Conservation (phyloP, 2,797 vertebrate species). For the Hafferia zeledoni region DNA sequence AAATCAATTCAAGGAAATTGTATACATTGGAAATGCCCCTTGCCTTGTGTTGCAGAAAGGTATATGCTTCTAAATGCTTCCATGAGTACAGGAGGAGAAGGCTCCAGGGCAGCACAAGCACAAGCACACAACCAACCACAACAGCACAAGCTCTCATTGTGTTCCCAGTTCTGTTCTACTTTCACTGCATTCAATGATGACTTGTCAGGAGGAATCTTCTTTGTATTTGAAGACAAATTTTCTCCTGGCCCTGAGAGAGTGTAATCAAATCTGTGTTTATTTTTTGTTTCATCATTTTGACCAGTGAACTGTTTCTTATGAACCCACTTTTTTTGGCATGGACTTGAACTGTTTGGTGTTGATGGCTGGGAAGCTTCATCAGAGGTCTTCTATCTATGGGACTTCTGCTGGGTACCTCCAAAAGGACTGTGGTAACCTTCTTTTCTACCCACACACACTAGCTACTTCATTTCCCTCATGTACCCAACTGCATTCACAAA, state of each 20-base stretch:
- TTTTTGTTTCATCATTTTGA: not conserved
- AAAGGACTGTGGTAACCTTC: not conserved
- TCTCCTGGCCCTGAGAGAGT: not conserved
- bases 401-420: not conserved
- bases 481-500: not conserved
- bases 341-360: not conserved
- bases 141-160: not conserved
- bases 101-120: not conserved
- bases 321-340: not conserved
- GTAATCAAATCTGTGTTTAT: not conserved
- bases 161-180: not conserved
- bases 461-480: not conserved
- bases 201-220: not conserved
- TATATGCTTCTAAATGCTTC: not conserved
- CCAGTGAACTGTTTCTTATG: not conserved
- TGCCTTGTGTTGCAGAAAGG: not conserved
- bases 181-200: not conserved
- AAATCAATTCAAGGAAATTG: not conserved
- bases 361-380: not conserved
- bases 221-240: not conserved
- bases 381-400: not conserved
- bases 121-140: rapidly evolving
- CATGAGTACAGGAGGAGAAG: not conserved
- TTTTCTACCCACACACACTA: not conserved
- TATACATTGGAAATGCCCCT: not conserved